A percentile compares a stretch with the other conserved stretches of the same genome.
Conservation (phyloP, 2,113 vertebrate genomes). For the Serilophus lunatus region DNA sequence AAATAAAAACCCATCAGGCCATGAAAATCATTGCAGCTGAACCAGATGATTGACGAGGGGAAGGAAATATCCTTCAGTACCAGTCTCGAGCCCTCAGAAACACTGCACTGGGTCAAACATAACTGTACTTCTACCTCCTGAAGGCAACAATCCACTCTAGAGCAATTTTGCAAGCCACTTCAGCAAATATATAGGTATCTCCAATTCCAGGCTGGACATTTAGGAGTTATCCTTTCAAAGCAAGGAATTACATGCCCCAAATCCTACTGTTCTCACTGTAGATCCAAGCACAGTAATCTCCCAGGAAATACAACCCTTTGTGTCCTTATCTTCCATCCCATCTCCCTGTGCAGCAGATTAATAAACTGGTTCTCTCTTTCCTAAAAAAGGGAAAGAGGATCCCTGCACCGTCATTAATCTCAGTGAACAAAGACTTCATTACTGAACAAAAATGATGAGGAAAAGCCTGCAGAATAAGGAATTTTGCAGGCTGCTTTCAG, state of each 20-base stretch:
- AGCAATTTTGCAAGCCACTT: not conserved
- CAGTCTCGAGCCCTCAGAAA: not conserved
- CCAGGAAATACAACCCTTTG: not conserved
- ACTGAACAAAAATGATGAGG: not conserved
- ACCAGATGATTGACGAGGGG: not conserved
- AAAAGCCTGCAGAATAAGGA: not conserved
- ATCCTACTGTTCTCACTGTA: not conserved
- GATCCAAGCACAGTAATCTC: not conserved
- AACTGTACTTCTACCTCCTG: not conserved
- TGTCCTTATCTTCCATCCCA: not conserved
- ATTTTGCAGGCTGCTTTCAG: not conserved
- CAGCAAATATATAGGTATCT: not conserved
- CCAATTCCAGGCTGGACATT: not conserved
- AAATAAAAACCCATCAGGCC: not conserved
- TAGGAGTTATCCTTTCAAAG: not conserved
- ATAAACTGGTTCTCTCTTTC: not conserved
- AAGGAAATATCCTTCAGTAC: not conserved
- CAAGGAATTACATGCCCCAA: accelerated
- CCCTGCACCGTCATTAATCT: not conserved
- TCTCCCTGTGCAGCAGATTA: not conserved
- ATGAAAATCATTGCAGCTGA: not conserved
- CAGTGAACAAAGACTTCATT: not conserved
- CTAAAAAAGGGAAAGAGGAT: not conserved
- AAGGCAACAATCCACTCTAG: not conserved
- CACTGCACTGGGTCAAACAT: accelerated